phyloP scores from a whole-genome alignment of 1,140 invertebrate species.

The Diabrotica undecimpunctata region DNA sequence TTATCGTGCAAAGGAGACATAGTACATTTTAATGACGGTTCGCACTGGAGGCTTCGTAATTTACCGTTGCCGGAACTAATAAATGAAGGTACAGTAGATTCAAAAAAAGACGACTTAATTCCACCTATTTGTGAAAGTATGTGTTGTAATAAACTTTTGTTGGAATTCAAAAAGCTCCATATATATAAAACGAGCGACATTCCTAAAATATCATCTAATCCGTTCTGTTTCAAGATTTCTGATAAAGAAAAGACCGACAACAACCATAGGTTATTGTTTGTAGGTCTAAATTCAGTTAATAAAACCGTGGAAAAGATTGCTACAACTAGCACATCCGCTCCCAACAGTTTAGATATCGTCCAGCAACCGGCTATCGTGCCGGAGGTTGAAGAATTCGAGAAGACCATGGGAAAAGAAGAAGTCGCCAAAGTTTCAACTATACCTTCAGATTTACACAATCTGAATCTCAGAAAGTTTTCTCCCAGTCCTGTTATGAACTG shows the following conservation, averaged over 20 bases:
- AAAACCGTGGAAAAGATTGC: background rate
- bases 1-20: no score
- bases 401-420: slow-evolving; percentile 23
- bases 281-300: background rate
- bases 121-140: no score
- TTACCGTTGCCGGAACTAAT: no score
- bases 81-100: no score
- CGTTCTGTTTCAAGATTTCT: no score
- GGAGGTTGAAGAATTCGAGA: slow-evolving; percentile 25
- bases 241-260: background rate
- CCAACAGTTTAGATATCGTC: background rate
- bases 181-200: no score
- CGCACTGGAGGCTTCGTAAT: no score
- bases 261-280: background rate
- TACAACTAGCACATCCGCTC: background rate
- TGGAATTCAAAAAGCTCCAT: no score
- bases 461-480: slow-evolving; percentile 13
- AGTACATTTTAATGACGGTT: no score
- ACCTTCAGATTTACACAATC: slow-evolving; percentile 15
- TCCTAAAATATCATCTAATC: no score
- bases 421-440: slow-evolving; percentile 14
- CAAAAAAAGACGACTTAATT: no score
- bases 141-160: no score
- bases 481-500: slow-evolving; percentile 17
- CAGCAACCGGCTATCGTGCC: slow-evolving; percentile 23